A percentile compares a stretch with the other conserved stretches of the same genome.
Evolutionary conservation across 2,797 vertebrate species (phyloP).

Genomic region (Strix occidentalis): DNA sequence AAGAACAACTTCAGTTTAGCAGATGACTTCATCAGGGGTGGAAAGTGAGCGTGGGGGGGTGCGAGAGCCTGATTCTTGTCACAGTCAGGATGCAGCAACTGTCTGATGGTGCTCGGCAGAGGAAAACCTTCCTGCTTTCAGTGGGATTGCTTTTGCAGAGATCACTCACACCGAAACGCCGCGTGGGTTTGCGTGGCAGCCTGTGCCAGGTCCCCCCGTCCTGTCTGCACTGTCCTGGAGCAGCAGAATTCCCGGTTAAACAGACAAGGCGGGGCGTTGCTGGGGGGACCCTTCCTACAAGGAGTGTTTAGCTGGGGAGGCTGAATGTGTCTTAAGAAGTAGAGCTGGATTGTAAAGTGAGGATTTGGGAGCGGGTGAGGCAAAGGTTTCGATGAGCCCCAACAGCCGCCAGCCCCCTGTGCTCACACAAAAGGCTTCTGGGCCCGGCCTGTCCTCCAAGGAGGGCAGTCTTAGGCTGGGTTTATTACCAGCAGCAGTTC

Average conservation of each 20-base stretch:
- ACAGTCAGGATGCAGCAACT: too few species aligned
- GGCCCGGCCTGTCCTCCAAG: background rate
- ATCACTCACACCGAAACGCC: accelerated
- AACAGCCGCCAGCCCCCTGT: accelerated
- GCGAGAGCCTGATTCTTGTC: background rate
- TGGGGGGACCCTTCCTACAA: background rate
- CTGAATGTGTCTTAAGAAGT: accelerated
- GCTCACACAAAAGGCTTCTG: background rate
- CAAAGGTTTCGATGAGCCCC: accelerated
- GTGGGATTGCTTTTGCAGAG: too few species aligned
- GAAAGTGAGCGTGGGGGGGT: accelerated
- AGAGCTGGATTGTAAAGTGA: background rate
- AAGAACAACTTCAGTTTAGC: background rate
- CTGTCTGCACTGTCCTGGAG: accelerated
- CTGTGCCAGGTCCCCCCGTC: too few species aligned
- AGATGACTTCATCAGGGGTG: background rate
- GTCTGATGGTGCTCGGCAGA: background rate
- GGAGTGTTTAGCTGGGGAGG: background rate
- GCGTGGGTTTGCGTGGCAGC: accelerated
- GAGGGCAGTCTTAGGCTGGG: too few species aligned
- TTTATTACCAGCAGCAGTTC: background rate
- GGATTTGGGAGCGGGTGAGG: background rate
- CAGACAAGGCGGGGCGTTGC: too few species aligned
- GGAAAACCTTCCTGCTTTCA: too few species aligned
- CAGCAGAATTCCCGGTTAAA: background rate